These are phyloP conservation scores for Papilio dardanus DNA, from an alignment of 1,140 invertebrate genomes.

Conservation along the genomic window DNA sequence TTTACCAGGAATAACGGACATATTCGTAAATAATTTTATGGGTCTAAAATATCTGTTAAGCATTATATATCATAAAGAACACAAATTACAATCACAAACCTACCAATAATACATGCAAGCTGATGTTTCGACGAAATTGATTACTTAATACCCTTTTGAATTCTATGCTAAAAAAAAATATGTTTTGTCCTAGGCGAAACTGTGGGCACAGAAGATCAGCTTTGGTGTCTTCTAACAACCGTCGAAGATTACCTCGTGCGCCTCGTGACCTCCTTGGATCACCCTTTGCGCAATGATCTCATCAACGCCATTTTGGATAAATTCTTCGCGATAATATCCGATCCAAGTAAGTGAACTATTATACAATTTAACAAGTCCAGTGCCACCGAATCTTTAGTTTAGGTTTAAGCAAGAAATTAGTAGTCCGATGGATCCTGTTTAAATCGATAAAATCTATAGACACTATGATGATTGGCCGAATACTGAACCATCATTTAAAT, in stretches of 20 bases:
- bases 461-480: no score
- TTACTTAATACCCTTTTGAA: no score
- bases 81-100: no score
- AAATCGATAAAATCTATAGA: no score
- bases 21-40: no score
- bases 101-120: neutral
- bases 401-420: no score
- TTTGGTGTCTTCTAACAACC: constrained; percentile 60
- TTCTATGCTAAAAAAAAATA: neutral
- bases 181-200: constrained; percentile 55
- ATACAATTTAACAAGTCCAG: neutral
- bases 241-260: constrained; percentile 66
- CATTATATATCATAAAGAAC: no score
- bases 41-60: no score
- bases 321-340: constrained; percentile 2
- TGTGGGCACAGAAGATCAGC: constrained; percentile 55
- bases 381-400: no score
- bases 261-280: constrained; percentile 54
- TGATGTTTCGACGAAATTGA: neutral
- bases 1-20: no score
- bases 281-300: constrained; percentile 60
- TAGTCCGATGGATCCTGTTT: no score
- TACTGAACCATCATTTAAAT: no score
- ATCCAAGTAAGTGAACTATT: neutral
- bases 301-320: constrained; percentile 49